These are phyloP conservation scores for Brachystomella parvula DNA, from an alignment of 1,140 invertebrate species.

Conservation along the genomic window DNA sequence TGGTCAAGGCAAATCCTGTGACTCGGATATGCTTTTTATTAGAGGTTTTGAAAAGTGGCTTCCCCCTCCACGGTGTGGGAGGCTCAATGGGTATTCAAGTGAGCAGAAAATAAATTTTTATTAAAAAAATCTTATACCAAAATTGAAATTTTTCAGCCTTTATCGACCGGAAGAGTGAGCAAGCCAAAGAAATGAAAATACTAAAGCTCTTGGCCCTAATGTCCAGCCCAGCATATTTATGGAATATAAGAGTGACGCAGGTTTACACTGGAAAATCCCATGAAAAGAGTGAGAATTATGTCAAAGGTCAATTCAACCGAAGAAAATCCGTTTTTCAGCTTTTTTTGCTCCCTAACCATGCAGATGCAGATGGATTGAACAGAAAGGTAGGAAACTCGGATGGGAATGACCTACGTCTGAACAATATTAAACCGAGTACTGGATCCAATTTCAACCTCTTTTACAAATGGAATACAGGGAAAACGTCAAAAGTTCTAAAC, in stretches of 20 bases:
- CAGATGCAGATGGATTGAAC: too few species aligned
- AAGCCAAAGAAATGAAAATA: background rate
- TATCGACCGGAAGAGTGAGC: background rate
- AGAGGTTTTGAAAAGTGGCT: conserved; percentile 18
- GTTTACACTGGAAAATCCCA: background rate
- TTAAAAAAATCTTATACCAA: background rate
- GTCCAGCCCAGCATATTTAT: conserved; percentile 15
- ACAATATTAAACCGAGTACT: too few species aligned
- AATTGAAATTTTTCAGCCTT: conserved; percentile 8
- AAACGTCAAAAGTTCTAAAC: background rate
- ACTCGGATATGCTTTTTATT: conserved; percentile 24
- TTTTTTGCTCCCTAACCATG: too few species aligned
- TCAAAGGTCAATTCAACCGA: too few species aligned
- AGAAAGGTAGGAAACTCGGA: too few species aligned
- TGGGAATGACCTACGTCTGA: too few species aligned
- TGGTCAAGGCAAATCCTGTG: conserved; percentile 5
- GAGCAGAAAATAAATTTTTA: background rate
- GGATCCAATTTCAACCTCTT: too few species aligned
- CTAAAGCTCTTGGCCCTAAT: conserved; percentile 16
- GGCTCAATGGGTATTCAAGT: conserved; percentile 18
- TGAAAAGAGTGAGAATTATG: background rate
- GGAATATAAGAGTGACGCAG: conserved; percentile 10
- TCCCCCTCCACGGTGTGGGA: conserved; percentile 23
- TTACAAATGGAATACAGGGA: too few species aligned
- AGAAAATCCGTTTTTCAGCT: too few species aligned